Conservation (phyloP, 2,888 invertebrate genomes). For the Lacanobia oleracea region DNA sequence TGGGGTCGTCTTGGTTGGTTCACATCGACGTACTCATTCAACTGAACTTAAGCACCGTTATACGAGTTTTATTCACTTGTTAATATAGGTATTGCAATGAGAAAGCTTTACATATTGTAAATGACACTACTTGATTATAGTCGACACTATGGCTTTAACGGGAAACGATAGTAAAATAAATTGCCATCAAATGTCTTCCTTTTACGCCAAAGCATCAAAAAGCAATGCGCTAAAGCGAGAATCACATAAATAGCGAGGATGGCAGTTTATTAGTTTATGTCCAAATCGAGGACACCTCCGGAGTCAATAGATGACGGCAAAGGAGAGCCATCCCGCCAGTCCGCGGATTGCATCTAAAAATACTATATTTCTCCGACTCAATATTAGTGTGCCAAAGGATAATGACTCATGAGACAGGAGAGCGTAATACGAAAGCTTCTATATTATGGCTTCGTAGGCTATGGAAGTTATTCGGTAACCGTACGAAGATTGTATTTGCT, state of each 20-base stretch:
- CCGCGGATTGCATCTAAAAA: conserved; percentile 86
- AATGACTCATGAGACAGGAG: conserved; percentile 84
- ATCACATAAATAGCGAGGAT: conserved; percentile 11
- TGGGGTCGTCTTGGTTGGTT: conserved; percentile 51
- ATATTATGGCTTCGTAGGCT: conserved; percentile 22
- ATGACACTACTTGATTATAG: conserved; percentile 1
- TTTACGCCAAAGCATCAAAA: neutral
- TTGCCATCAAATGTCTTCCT: neutral
- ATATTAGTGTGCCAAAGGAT: conserved; percentile 84
- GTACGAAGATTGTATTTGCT: neutral
- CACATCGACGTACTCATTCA: conserved; percentile 51
- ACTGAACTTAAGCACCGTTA: conserved; percentile 64
- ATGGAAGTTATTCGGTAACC: conserved; percentile 1
- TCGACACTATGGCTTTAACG: neutral
- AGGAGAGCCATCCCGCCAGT: conserved; percentile 75
- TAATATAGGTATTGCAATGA: conserved; percentile 42
- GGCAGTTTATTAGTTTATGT: conserved; percentile 35
- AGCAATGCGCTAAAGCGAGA: neutral
- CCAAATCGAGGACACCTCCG: conserved; percentile 67
- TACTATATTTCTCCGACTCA: conserved; percentile 84
- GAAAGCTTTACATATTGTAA: conserved; percentile 37
- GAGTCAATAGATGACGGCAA: conserved; percentile 70
- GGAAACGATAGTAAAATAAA: neutral
- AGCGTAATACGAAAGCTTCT: conserved; percentile 66
- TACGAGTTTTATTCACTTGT: conserved; percentile 56